These are phyloP conservation scores for Erpornis zantholeuca DNA, from an alignment of 2,113 vertebrate genomes.

Conservation along the genomic window DNA sequence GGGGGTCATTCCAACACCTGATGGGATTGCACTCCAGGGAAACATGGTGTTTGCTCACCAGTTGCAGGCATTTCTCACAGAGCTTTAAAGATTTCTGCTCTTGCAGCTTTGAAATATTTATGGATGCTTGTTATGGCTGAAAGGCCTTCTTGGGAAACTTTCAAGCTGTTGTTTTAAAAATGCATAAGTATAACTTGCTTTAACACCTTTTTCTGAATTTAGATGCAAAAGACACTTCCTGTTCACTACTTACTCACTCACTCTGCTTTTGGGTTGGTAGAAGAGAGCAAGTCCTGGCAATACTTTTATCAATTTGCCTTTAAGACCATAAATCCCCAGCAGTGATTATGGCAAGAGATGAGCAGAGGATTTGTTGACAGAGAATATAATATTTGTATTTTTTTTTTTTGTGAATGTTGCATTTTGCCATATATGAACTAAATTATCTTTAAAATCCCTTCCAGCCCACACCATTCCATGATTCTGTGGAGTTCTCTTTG, in stretches of 20 bases:
- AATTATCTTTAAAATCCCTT: background rate
- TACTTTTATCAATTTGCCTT: background rate
- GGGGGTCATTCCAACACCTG: background rate
- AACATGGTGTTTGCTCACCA: background rate
- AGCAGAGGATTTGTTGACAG: constrained; percentile 10
- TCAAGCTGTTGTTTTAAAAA: constrained; percentile 4
- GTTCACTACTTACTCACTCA: background rate
- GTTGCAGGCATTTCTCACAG: background rate
- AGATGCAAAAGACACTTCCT: background rate
- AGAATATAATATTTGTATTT: background rate
- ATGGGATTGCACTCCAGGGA: background rate
- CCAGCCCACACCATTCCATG: background rate
- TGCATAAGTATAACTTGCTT: background rate
- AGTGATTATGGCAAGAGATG: background rate
- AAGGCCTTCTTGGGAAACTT: background rate
- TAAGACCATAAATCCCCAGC: background rate
- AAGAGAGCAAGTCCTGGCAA: background rate
- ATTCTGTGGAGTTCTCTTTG: background rate
- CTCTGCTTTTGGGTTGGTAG: background rate
- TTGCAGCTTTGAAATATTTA: constrained; percentile 2
- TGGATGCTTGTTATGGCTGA: background rate
- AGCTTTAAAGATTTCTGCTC: background rate
- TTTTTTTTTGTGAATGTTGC: background rate
- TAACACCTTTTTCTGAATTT: background rate
- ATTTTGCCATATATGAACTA: constrained; percentile 7